phyloP scores from a whole-genome alignment of 2,113 vertebrate genomes.

The Cavia porcellus region DNA sequence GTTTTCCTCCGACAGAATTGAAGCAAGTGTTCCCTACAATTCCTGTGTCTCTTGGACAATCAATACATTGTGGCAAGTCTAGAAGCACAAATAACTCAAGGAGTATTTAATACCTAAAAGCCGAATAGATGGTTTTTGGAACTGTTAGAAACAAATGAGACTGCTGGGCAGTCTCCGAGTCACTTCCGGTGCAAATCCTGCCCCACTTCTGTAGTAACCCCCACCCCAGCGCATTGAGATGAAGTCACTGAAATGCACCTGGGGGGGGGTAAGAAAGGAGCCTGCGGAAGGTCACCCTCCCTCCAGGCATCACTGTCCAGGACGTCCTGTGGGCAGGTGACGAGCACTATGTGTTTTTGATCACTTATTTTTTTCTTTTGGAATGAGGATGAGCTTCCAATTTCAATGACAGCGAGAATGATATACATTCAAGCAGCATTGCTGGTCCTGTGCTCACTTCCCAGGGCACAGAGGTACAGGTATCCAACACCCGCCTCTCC shows the following conservation, averaged over 20 bases:
- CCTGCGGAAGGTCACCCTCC: background rate
- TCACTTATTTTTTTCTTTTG: background rate
- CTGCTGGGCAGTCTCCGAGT: background rate
- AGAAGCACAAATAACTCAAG: background rate
- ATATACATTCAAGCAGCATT: background rate
- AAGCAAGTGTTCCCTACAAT: background rate
- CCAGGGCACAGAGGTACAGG: background rate
- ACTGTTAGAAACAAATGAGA: background rate
- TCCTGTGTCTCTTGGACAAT: background rate
- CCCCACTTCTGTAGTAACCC: background rate
- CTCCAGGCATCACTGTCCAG: too few relatives aligned
- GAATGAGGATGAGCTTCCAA: background rate
- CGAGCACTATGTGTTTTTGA: background rate
- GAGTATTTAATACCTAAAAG: background rate
- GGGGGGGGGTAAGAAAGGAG: background rate
- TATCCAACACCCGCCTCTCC: too few relatives aligned
- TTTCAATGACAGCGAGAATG: background rate
- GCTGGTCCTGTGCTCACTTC: background rate
- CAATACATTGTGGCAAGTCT: fast-evolving
- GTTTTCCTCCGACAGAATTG: background rate
- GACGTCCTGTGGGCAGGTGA: background rate
- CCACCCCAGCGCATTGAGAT: too few relatives aligned
- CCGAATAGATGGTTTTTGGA: background rate
- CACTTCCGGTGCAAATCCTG: background rate
- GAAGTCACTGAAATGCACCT: background rate